Percentiles rank a stretch among this genome's conserved stretches.
Conservation (phyloP, 2,797 vertebrate genomes). For the Pteronotus mesoamericanus region DNA sequence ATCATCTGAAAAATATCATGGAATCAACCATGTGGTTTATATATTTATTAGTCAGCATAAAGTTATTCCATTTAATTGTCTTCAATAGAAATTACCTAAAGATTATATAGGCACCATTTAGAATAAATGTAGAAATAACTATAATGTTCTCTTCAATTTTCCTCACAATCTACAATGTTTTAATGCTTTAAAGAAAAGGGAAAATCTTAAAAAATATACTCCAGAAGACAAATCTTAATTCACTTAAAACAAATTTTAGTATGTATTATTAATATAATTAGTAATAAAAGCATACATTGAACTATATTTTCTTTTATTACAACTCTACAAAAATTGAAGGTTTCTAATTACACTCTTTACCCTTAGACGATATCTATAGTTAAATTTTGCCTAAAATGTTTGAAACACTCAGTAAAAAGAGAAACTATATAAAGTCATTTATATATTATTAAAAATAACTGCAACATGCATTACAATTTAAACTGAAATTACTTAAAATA, state of each 20-base stretch:
- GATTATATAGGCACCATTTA: not conserved
- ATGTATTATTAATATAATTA: not conserved
- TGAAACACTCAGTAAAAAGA: conserved; percentile 13
- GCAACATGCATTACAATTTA: not conserved
- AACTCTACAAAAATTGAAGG: conserved; percentile 28
- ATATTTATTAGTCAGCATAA: not conserved
- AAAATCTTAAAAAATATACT: not conserved
- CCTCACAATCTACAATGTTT: not conserved
- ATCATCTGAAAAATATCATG: not conserved
- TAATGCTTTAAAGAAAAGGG: not conserved
- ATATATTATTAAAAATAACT: conserved; percentile 16
- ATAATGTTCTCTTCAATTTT: not conserved
- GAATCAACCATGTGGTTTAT: not conserved
- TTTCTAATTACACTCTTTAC: not conserved
- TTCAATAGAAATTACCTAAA: conserved; percentile 11
- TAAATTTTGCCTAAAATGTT: not conserved
- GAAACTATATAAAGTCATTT: not conserved
- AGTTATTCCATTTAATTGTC: not conserved
- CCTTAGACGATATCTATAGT: not conserved
- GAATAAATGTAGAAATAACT: not conserved
- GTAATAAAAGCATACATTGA: not conserved
- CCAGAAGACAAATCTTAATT: conserved; percentile 9
- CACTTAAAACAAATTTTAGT: not conserved
- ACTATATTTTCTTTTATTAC: not conserved
- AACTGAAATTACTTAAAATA: conserved; percentile 76